These are phyloP conservation scores for Salvelinus alpinus DNA, from an alignment of 2,113 vertebrate genomes.

Conservation along the genomic window DNA sequence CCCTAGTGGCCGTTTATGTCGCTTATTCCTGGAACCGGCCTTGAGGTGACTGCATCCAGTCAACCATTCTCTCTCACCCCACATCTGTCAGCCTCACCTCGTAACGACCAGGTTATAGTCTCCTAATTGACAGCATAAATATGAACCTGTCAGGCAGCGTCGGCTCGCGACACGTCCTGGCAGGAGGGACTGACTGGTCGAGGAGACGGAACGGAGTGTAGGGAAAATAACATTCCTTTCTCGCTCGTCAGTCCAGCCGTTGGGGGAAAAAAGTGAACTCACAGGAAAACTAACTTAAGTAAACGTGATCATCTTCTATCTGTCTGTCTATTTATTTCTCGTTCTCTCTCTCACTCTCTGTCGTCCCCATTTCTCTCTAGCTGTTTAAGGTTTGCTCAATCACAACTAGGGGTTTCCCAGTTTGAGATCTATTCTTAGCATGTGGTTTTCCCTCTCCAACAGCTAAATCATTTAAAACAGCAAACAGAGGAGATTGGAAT, in stretches of 20 bases:
- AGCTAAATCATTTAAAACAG: neutral
- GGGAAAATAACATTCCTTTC: slow-evolving; percentile 59
- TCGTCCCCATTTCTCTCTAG: too few relatives aligned
- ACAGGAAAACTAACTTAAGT: neutral
- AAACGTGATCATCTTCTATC: too few relatives aligned
- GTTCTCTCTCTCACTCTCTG: too few relatives aligned
- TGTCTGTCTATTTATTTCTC: too few relatives aligned
- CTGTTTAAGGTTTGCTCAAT: too few relatives aligned
- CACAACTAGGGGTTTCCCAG: too few relatives aligned
- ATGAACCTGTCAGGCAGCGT: slow-evolving; percentile 72
- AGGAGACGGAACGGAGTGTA: slow-evolving; percentile 22
- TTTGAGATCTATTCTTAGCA: too few relatives aligned
- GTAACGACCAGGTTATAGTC: slow-evolving; percentile 68
- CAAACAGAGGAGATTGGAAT: neutral
- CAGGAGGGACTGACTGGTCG: slow-evolving; percentile 58
- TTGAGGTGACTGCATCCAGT: slow-evolving; percentile 46
- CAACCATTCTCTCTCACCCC: slow-evolving; percentile 43
- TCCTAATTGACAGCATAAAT: slow-evolving; percentile 70
- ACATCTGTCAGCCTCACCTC: slow-evolving; percentile 69
- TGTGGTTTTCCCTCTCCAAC: neutral
- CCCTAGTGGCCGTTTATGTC: too few relatives aligned
- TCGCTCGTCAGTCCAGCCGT: neutral
- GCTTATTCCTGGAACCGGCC: too few relatives aligned
- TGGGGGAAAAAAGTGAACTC: neutral
- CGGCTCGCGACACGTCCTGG: slow-evolving; percentile 58